These are phyloP conservation scores for Oncorhynchus nerka DNA, from an alignment of 2,113 vertebrate genomes.

Conservation along the genomic window DNA sequence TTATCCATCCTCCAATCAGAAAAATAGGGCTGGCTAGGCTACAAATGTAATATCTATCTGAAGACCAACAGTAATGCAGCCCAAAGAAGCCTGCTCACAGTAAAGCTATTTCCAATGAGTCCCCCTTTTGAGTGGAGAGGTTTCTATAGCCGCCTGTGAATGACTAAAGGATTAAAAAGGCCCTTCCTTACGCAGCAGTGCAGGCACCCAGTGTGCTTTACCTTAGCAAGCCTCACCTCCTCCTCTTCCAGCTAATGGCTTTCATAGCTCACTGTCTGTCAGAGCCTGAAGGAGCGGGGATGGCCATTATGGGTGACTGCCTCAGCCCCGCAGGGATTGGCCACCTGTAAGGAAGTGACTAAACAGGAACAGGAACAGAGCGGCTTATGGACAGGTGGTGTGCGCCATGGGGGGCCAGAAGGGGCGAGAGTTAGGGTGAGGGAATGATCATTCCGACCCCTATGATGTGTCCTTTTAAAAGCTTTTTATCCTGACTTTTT, in stretches of 20 bases:
- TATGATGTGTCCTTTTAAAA: no score
- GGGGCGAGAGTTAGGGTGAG: neutral
- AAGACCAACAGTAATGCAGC: neutral
- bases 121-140: neutral
- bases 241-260: constrained; percentile 20
- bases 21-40: neutral
- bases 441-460: neutral
- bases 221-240: neutral
- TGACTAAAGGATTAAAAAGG: neutral
- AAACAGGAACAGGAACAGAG: neutral
- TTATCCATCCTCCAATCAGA: neutral
- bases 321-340: neutral
- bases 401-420: neutral
- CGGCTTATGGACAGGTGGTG: neutral
- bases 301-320: constrained; percentile 23
- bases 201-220: neutral
- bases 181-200: neutral
- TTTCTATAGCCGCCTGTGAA: neutral
- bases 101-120: neutral
- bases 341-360: neutral
- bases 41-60: neutral
- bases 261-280: constrained; percentile 18
- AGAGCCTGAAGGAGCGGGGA: constrained; percentile 7
- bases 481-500: neutral
- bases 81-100: neutral